Conservation (phyloP, 2,797 vertebrate species). For the Sebastes alutus region DNA sequence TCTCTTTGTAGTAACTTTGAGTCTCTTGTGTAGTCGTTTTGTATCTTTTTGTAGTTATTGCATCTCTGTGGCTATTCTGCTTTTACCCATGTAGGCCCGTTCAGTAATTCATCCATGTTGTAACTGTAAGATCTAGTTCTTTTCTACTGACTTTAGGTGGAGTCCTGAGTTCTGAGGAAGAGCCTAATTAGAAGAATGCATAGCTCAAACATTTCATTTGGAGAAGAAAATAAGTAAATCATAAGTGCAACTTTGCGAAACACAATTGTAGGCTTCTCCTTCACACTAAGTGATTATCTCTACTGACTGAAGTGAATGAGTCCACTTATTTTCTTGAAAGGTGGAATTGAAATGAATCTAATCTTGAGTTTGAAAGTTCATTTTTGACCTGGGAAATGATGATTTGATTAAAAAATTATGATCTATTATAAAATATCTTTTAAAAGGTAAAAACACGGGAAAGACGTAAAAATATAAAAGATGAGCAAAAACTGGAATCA, state of each 20-base stretch:
- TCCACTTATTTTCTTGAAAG: not conserved
- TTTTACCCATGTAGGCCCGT: too few species aligned
- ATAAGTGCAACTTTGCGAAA: not conserved
- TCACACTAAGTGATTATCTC: not conserved
- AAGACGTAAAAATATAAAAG: too few species aligned
- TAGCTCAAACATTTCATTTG: not conserved
- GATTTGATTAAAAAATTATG: not conserved
- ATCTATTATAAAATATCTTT: too few species aligned
- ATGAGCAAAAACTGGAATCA: too few species aligned
- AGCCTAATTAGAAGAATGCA: not conserved
- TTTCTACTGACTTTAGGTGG: too few species aligned
- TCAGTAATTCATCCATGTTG: too few species aligned
- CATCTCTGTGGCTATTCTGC: too few species aligned
- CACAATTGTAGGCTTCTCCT: too few species aligned
- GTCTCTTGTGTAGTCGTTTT: too few species aligned
- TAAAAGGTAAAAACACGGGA: too few species aligned
- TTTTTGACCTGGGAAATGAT: not conserved
- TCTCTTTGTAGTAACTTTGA: too few species aligned
- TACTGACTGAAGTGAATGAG: not conserved
- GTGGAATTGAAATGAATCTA: not conserved
- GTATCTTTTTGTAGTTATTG: too few species aligned
- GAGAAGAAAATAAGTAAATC: not conserved
- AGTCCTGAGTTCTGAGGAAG: not conserved
- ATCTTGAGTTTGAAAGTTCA: not conserved
- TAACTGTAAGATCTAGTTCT: not conserved